These are phyloP conservation scores for Ichneumon xanthorius DNA, from an alignment of 2,888 invertebrate species.

Conservation along the genomic window DNA sequence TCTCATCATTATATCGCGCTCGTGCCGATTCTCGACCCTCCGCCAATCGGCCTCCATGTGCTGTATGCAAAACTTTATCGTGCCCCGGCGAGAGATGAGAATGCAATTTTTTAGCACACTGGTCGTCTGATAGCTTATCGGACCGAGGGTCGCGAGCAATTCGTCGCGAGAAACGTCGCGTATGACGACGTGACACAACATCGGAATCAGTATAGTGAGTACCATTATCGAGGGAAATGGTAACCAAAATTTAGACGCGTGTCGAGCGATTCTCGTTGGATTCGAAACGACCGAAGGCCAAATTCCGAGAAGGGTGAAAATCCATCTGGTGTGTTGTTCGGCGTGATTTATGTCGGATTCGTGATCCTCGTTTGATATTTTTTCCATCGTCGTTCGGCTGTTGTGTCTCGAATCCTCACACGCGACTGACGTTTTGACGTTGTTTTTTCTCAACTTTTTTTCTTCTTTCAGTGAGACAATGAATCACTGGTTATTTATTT, in stretches of 20 bases:
- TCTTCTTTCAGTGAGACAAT: not conserved
- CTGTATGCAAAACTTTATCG: constrained; percentile 62
- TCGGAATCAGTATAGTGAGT: constrained; percentile 36
- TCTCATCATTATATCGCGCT: constrained; percentile 25
- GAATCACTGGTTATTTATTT: not conserved
- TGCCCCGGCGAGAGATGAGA: constrained; percentile 33
- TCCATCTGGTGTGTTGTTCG: constrained; percentile 54
- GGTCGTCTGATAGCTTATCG: constrained; percentile 46
- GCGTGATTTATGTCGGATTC: constrained; percentile 32
- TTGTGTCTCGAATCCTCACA: not conserved
- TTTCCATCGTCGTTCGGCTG: not conserved
- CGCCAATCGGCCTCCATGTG: constrained; percentile 72
- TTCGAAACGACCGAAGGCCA: constrained; percentile 54
- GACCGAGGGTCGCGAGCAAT: constrained; percentile 46
- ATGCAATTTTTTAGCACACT: constrained; percentile 52
- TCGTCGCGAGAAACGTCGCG: constrained; percentile 22
- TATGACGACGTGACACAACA: constrained; percentile 21
- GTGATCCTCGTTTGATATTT: constrained; percentile 28
- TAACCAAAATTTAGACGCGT: constrained; percentile 26
- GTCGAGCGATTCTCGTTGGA: constrained; percentile 35
- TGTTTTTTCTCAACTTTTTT: not conserved
- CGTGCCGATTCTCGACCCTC: constrained; percentile 35
- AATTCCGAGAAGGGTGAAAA: constrained; percentile 56
- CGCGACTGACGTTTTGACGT: not conserved
- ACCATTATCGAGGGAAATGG: constrained; percentile 35